phyloP scores from a whole-genome alignment of 2,113 vertebrate species.

The Microcebus tavaratra region DNA sequence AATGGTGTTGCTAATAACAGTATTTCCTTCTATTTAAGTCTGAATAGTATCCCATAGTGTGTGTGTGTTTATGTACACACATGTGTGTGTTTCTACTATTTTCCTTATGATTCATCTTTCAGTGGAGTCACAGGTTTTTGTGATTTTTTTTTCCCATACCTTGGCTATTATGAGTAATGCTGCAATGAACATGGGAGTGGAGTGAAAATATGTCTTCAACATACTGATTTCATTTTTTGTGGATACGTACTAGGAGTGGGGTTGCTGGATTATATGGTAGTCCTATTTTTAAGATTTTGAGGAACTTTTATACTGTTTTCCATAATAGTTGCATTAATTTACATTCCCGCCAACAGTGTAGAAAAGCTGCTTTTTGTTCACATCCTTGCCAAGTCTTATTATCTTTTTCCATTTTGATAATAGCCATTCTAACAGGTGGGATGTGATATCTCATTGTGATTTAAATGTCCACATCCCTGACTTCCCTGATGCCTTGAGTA shows the following conservation, averaged over 20 bases:
- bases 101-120: neutral
- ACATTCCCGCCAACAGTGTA: neutral
- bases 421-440: neutral
- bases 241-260: neutral
- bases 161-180: neutral
- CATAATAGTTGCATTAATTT: neutral
- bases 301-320: neutral
- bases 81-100: neutral
- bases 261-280: neutral
- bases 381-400: neutral
- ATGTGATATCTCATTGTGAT: too few species aligned
- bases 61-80: neutral
- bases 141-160: neutral
- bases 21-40: neutral
- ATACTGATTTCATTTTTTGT: neutral
- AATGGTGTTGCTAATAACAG: neutral
- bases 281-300: neutral
- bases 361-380: neutral
- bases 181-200: neutral
- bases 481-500: neutral
- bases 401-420: neutral
- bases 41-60: neutral
- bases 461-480: neutral
- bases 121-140: neutral
- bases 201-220: neutral